These are phyloP conservation scores for Entomobrya proxima DNA, from an alignment of 2,888 invertebrate species.

Conservation along the genomic window DNA sequence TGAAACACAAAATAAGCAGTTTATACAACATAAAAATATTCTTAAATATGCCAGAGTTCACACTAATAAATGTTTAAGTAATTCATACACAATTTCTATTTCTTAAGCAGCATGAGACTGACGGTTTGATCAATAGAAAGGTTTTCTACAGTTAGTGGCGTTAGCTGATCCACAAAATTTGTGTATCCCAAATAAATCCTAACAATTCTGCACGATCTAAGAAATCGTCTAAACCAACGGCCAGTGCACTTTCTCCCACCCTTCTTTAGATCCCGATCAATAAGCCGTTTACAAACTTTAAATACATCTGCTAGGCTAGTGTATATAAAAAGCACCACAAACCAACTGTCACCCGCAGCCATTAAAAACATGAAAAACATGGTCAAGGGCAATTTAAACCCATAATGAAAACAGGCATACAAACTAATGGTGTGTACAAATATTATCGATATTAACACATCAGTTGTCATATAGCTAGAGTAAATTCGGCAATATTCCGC, in stretches of 20 bases:
- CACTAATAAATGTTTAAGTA: too few species aligned
- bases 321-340: not conserved
- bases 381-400: not conserved
- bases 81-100: too few species aligned
- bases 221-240: conserved; percentile 30
- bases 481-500: not conserved
- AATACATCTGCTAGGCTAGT: not conserved
- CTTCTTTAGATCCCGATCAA: not conserved
- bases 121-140: too few species aligned
- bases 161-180: too few species aligned
- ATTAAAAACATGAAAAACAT: not conserved
- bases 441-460: not conserved
- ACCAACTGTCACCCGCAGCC: not conserved
- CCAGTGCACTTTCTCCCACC: too few species aligned
- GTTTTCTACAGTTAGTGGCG: too few species aligned
- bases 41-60: too few species aligned
- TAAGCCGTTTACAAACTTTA: not conserved
- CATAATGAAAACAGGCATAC: not conserved
- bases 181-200: too few species aligned
- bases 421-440: conserved; percentile 18
- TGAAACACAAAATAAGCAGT: too few species aligned
- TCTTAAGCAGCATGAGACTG: too few species aligned
- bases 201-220: not conserved
- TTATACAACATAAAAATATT: too few species aligned
- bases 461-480: not conserved